Percentiles rank a stretch among this genome's conserved stretches.
Conservation (phyloP, 2,797 vertebrate genomes). For the Threskiornis aethiopicus region DNA sequence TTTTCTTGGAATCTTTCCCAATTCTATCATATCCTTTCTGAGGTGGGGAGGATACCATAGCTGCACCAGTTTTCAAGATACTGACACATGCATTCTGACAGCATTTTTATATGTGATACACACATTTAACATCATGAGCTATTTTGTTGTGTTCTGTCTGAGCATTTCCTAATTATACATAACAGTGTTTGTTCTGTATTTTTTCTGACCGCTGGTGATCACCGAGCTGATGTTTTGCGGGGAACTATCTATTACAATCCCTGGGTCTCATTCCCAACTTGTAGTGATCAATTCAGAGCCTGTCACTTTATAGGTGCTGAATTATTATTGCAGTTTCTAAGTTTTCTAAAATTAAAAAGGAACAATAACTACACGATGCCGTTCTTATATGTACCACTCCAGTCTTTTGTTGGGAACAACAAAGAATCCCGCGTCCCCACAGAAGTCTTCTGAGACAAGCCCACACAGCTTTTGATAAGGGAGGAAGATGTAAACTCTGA, state of each 20-base stretch:
- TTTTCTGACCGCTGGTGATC: not conserved
- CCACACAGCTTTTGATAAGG: not conserved
- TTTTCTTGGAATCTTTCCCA: not conserved
- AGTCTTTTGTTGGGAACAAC: not conserved
- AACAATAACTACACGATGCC: not conserved
- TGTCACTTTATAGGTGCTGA: not conserved
- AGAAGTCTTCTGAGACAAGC: not conserved
- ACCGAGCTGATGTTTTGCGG: not conserved
- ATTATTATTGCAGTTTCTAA: not conserved
- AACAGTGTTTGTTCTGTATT: not conserved
- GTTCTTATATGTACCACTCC: not conserved
- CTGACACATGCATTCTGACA: not conserved
- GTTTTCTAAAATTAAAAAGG: not conserved
- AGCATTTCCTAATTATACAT: not conserved
- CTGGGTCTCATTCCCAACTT: not conserved
- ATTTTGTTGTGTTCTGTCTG: not conserved
- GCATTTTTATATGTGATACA: not conserved
- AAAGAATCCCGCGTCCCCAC: not conserved
- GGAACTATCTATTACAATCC: not conserved
- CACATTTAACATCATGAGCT: accelerated
- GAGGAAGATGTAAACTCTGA: not conserved
- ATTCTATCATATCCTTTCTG: not conserved
- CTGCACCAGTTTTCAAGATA: not conserved
- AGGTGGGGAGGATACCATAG: not conserved
- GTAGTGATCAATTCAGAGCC: not conserved